phyloP scores from a whole-genome alignment of 2,113 vertebrate species.

The Actinemys pallida region DNA sequence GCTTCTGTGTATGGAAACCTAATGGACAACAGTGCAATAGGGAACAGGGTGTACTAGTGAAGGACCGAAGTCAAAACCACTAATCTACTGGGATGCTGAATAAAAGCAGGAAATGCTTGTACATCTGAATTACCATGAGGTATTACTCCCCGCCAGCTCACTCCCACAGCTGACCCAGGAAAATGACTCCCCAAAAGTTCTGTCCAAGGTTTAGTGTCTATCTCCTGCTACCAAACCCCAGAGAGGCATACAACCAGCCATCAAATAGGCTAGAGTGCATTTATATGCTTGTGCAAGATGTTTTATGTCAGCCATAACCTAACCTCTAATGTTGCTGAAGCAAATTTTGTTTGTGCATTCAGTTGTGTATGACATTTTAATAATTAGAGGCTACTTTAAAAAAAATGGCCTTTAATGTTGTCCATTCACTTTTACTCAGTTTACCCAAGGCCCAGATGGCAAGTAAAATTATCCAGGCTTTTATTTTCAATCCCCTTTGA shows the following conservation, averaged over 20 bases:
- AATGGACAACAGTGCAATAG: background rate
- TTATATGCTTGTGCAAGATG: background rate
- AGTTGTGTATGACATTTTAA: background rate
- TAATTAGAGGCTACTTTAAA: background rate
- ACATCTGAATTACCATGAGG: background rate
- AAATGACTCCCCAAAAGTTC: background rate
- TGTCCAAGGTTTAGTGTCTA: background rate
- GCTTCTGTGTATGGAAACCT: background rate
- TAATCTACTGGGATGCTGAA: background rate
- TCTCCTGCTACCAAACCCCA: background rate
- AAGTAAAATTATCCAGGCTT: background rate
- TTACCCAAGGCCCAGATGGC: background rate
- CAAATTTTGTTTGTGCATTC: background rate
- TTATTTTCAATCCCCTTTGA: background rate
- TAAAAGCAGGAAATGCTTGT: conserved; percentile 13
- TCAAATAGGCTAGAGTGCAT: background rate
- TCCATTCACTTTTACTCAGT: background rate
- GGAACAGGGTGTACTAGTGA: conserved; percentile 17
- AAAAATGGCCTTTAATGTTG: background rate
- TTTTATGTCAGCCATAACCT: background rate
- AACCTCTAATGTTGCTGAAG: background rate
- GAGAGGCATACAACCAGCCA: background rate
- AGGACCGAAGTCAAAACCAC: background rate
- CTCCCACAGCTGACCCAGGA: background rate
- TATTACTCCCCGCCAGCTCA: background rate